Evolutionary conservation across 2,797 vertebrate genomes (phyloP), one percentile per base, ranked within the genome.

Genomic region (Diglossa cyanea): DNA sequence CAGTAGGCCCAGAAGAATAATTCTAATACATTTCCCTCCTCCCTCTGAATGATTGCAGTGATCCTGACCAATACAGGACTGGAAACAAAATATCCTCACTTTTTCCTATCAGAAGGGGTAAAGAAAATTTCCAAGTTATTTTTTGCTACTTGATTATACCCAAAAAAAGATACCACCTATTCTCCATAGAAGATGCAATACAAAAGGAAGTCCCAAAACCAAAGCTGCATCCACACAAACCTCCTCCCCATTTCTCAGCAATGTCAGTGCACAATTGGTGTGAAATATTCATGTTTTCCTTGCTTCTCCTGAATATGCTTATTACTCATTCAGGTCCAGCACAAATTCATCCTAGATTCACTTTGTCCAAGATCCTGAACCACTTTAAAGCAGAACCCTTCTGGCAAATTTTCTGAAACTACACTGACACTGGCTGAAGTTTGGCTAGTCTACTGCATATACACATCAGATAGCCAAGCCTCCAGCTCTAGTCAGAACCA

Each of bases 261-360:
- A 65, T 7, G 19, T 26, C 86, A 71, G n/a, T 21, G 9, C 30
- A 81, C 80, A 92, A 73, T 15, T 30, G 26, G 26, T 40, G 51
- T 79, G 62, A 92, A 96, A 80, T 60, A 93, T 67, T 92, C 58
- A 50, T n/a, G 26, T 20, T 84, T 63, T 75, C 28, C 61, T 92
- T 79, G 16, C n/a, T 91, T 90, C 21, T 91, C 28, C n/a, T 88
- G 50, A 55, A 80, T 23, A 33, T 42, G 82, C 54, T 95, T 89
- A 63, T 91, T 72, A 91, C 33, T 45, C 72, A 84, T 71, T 77
- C 82, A 89, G 26, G 60, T 37, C 42, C 40, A 72, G 81, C 30
- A 68, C 6, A 89, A 85, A 92, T 30, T 75, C 79, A 87, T 93
- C 28, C 65, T 68, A 94, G 82, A 95, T 88, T 74, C 60, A 70